phyloP scores from a whole-genome alignment of 2,888 invertebrate species.

The Harpagoxenus sublaevis region DNA sequence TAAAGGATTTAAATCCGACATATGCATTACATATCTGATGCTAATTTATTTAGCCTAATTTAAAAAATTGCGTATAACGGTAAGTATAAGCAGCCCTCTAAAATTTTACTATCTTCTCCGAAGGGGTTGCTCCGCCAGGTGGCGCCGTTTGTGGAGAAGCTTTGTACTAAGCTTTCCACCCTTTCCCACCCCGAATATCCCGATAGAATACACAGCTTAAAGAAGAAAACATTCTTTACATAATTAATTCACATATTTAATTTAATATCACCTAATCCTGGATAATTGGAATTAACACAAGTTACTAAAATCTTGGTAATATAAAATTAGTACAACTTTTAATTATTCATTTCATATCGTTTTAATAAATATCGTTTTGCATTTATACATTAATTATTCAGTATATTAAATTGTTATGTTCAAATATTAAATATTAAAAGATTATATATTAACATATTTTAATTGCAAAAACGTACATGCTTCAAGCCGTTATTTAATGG shows the following conservation, averaged over 20 bases:
- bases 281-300: background rate
- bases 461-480: background rate
- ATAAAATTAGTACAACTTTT: constrained; percentile 7
- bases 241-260: constrained; percentile 2
- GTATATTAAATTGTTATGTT: background rate
- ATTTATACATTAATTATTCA: background rate
- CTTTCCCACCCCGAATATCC: background rate
- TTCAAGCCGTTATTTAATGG: background rate
- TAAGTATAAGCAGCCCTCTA: background rate
- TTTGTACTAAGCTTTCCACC: constrained; percentile 55
- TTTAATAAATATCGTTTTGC: background rate
- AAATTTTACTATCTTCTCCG: background rate
- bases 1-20: background rate
- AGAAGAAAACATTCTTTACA: background rate
- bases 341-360: constrained; percentile 10
- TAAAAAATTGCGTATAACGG: background rate
- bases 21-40: background rate
- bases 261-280: constrained; percentile 1
- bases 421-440: constrained; percentile 14
- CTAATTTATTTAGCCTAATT: constrained; percentile 4
- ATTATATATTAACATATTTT: background rate
- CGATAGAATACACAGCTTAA: background rate
- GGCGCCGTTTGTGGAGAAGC: constrained; percentile 69
- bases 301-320: background rate
- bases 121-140: constrained; percentile 64